Conservation (phyloP, 2,888 invertebrate genomes). For the Eupithecia subfuscata region DNA sequence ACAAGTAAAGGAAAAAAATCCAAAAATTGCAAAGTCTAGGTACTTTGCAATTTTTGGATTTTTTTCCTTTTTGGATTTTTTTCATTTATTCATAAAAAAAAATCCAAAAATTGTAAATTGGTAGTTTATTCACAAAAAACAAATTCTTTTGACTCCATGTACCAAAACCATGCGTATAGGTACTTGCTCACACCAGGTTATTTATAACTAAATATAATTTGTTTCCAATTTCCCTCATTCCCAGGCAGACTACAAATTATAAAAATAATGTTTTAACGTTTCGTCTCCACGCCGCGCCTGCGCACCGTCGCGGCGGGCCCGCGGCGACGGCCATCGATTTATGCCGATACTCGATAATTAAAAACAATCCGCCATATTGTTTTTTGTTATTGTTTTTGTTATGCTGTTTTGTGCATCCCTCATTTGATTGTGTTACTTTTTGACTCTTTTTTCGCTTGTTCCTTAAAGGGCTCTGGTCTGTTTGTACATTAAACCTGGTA, state of each 20-base stretch:
- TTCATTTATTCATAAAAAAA: no score
- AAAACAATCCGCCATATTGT: conserved; percentile 84
- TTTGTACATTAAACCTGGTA: conserved; percentile 70
- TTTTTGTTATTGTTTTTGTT: conserved; percentile 62
- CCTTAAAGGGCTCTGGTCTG: conserved; percentile 62
- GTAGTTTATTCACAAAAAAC: no score
- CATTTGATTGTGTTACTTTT: conserved; percentile 81
- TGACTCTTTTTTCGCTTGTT: conserved; percentile 63
- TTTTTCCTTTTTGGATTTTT: no score
- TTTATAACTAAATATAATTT: no score
- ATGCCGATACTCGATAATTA: conserved; percentile 84
- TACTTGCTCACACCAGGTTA: no score
- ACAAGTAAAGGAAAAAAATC: no score
- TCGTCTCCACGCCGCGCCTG: conserved; percentile 60
- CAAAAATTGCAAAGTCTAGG: no score
- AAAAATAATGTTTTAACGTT: not conserved
- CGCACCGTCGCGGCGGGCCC: conserved; percentile 65
- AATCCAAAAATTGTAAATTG: no score
- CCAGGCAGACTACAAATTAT: not conserved
- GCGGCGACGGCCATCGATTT: conserved; percentile 82
- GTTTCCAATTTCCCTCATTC: no score
- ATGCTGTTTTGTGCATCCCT: conserved; percentile 80
- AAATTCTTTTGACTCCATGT: no score
- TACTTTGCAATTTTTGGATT: no score
- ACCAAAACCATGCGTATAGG: no score